Percentiles rank a stretch among this genome's conserved stretches.
Evolutionary conservation across 2,888 invertebrate species (phyloP).

Genomic region (Latrodectus hesperus): DNA sequence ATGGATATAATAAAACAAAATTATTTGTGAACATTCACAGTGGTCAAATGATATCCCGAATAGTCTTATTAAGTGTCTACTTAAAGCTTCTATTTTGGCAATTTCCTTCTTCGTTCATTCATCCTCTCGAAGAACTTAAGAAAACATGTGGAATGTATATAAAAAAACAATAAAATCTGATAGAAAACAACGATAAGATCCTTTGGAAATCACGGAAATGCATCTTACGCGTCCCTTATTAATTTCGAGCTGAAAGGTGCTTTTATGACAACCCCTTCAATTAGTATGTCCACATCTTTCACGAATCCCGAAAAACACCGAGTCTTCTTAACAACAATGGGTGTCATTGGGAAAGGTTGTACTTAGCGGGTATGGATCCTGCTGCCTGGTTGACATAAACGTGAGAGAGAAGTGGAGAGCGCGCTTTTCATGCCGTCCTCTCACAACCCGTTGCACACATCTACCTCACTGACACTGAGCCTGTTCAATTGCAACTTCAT

Average conservation of each 20-base stretch:
- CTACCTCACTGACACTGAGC: not conserved
- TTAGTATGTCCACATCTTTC: slow-evolving; percentile 45
- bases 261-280: slow-evolving; percentile 35
- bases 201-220: slow-evolving; percentile 20
- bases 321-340: slow-evolving; percentile 32
- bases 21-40: too few relatives aligned
- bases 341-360: slow-evolving; percentile 55
- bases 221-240: slow-evolving; percentile 27
- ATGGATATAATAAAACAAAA: too few relatives aligned
- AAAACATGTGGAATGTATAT: not conserved
- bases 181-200: slow-evolving; percentile 32
- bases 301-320: slow-evolving; percentile 14
- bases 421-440: slow-evolving; percentile 1
- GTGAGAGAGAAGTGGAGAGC: slow-evolving; percentile 32
- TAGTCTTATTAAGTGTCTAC: too few relatives aligned
- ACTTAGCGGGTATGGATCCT: slow-evolving; percentile 28
- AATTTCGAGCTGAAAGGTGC: slow-evolving; percentile 19
- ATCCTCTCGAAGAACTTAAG: not conserved
- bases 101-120: slow-evolving; percentile 6
- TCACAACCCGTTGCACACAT: slow-evolving; percentile 12
- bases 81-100: not conserved
- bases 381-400: slow-evolving; percentile 48
- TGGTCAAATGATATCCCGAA: too few relatives aligned
- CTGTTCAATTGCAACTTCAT: not conserved
- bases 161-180: not conserved